Base-by-base conservation (phyloP, 2,113 vertebrate genomes). In the Dasyornis broadbenti region DNA sequence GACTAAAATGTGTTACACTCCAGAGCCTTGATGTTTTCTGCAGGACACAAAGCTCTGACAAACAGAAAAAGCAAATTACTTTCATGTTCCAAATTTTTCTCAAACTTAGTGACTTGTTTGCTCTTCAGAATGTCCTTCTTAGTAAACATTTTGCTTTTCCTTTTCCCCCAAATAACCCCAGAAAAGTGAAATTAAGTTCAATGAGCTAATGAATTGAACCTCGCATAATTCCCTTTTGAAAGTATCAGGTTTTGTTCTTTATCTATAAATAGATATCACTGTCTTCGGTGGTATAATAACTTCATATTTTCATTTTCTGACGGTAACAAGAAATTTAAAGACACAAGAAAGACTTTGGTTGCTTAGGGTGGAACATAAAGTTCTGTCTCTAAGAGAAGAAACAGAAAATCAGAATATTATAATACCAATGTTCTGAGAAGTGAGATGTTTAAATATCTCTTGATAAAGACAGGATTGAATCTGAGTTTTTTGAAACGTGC, bases 21-120 rank as follows among this genome's bases (percentile, higher is more conserved):
- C 37, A 90, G 92, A 91, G 39, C 4, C 45, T 76, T 52, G 54
- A 65, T 30, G 33, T 87, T 88, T 96, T 93, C 44, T 86, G 18
- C 65, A 85, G 81, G 68, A 86, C 53, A 71, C 4, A 9, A 72
- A 91, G 52, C 61, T 30, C 70, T 95, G n/a, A 52, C 64, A 97
- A 95, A 88, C 30, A 90, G 50, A 79, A 90, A 83, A 69, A 87
- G 30, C 7, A 87, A 97, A 96, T 88, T 85, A 92, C 86, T 94
- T 69, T 63, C 40, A 73, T 69, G 47, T 86, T 87, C 91, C 26
- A n/a, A 69, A 44, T 68, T 83, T 94, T 89, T 53, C 23, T 63
- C 24, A 69, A 54, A 82, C 11, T 24, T 61, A 72, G 45, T 50
- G 54, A 35, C 19, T 93, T 79, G 57, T 89, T 94, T 89, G 24